Percentiles rank a stretch among this genome's conserved stretches.
These are phyloP conservation scores for Mythimna pallens DNA, from an alignment of 2,888 invertebrate species.

Conservation along the genomic window DNA sequence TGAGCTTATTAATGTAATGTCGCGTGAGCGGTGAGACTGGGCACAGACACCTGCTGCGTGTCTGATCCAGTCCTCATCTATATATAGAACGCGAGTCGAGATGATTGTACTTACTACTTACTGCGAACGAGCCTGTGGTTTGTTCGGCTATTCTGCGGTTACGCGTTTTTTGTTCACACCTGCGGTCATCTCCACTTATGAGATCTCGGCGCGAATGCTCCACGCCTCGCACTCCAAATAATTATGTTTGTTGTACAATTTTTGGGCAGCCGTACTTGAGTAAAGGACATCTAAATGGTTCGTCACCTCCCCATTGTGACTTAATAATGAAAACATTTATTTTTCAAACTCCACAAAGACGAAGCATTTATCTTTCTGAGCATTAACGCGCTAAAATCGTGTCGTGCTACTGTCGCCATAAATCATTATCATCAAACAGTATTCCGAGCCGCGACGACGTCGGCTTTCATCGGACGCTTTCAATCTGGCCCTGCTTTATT, in stretches of 20 bases:
- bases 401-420: conserved; percentile 86
- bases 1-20: conserved; percentile 70
- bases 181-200: conserved; percentile 81
- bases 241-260: conserved; percentile 58
- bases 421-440: conserved; percentile 89
- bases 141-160: conserved; percentile 78
- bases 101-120: conserved; percentile 79
- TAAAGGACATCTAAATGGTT: conserved; percentile 54
- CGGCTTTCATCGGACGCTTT: conserved; percentile 88
- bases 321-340: conserved; percentile 74
- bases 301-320: conserved; percentile 64
- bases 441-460: conserved; percentile 78
- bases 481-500: conserved; percentile 89
- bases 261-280: conserved; percentile 61
- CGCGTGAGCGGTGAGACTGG: conserved; percentile 69
- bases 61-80: conserved; percentile 83
- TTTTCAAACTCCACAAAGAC: conserved; percentile 78
- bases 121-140: conserved; percentile 78
- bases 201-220: conserved; percentile 65
- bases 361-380: conserved; percentile 86
- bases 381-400: conserved; percentile 86
- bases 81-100: conserved; percentile 84
- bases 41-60: conserved; percentile 75
- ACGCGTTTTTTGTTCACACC: conserved; percentile 82
- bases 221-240: conserved; percentile 55